Evolutionary conservation across 2,113 vertebrate genomes (phyloP).

Genomic region (Piprites chloris): DNA sequence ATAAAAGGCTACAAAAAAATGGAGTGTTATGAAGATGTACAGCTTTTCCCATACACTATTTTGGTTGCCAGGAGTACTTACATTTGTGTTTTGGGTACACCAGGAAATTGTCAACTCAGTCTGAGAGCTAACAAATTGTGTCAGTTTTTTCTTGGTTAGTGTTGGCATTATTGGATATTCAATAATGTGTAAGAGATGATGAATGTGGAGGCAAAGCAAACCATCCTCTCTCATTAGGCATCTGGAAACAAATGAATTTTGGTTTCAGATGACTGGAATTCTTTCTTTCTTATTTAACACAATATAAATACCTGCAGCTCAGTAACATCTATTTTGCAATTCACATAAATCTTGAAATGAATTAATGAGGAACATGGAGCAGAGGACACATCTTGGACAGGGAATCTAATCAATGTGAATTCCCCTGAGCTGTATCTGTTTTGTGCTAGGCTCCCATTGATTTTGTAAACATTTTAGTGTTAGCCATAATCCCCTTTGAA

Average conservation of each 20-base stretch:
- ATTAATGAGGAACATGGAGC: constrained; percentile 19
- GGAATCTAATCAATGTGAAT: constrained; percentile 34
- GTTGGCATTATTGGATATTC: constrained; percentile 32
- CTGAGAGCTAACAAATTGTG: not conserved
- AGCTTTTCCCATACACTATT: not conserved
- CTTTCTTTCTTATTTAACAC: not conserved
- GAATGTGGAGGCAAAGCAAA: not conserved
- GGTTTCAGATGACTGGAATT: not conserved
- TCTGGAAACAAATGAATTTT: constrained; percentile 20
- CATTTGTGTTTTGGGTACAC: not conserved
- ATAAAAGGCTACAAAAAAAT: not conserved
- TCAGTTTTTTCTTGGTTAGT: not conserved
- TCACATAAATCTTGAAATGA: constrained; percentile 4
- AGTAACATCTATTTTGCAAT: not conserved
- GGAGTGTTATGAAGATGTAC: not conserved
- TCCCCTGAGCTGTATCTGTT: not conserved
- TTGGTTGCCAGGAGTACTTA: not conserved
- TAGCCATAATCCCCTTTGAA: constrained; percentile 28
- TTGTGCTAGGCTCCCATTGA: constrained; percentile 19
- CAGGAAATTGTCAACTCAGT: not conserved
- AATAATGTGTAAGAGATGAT: constrained; percentile 28
- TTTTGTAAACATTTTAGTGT: constrained; percentile 9
- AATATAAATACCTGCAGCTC: constrained; percentile 12
- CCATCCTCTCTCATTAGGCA: constrained; percentile 19
- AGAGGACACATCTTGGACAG: not conserved